Evolutionary conservation across 2,113 vertebrate species (phyloP).

Genomic region (Copsychus sechellarum): DNA sequence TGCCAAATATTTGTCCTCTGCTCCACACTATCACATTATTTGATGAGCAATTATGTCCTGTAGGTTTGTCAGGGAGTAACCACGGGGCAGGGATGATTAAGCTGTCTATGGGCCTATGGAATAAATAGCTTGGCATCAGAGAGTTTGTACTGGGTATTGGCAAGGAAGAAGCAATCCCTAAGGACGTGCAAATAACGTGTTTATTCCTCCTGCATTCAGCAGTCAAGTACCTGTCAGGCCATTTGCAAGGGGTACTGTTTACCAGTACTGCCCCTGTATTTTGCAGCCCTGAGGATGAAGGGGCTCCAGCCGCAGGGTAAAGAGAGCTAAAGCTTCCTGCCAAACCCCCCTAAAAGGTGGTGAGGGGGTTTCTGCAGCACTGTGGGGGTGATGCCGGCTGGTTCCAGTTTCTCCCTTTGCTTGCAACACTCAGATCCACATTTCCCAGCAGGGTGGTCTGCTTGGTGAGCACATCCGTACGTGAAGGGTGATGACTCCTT

Average conservation of each 20-base stretch:
- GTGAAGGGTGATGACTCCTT: not conserved
- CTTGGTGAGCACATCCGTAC: not conserved
- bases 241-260: not conserved
- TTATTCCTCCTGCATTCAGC: not conserved
- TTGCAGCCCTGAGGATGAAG: fast-evolving
- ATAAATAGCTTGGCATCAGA: not conserved
- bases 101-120: not conserved
- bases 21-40: not conserved
- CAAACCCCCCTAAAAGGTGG: fast-evolving
- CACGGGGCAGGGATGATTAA: not conserved
- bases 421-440: not conserved
- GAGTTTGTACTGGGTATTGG: not conserved
- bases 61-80: not conserved
- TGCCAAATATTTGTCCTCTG: not conserved
- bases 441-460: not conserved
- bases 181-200: not conserved
- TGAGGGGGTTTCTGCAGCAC: not conserved
- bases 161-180: not conserved
- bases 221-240: not conserved
- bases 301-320: not conserved
- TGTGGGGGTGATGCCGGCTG: fast-evolving
- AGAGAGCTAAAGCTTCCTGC: not conserved
- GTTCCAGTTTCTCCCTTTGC: not conserved
- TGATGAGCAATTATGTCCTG: not conserved
- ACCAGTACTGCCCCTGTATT: not conserved